Percentiles rank a stretch among this genome's conserved stretches.
These are phyloP conservation scores for Dysidea cf. avara DNA, from an alignment of 37 sponge, comb jelly and placozoan species.

Conservation along the genomic window DNA sequence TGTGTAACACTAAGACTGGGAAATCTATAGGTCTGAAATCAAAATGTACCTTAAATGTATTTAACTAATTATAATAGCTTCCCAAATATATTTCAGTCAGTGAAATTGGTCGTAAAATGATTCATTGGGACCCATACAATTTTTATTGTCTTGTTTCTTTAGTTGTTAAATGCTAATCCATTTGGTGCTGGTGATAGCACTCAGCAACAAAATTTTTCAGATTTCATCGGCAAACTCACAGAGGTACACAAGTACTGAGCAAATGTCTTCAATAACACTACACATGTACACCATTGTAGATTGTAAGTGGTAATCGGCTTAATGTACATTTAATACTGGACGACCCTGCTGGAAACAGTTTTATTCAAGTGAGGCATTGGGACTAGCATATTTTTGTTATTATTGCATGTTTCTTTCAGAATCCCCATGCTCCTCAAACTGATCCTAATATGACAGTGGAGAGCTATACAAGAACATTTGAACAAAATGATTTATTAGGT, in stretches of 20 bases:
- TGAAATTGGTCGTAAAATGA: too few species aligned
- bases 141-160: too few species aligned
- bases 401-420: slow-evolving; percentile 43
- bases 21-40: too few species aligned
- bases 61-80: not conserved
- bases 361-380: slow-evolving; percentile 67
- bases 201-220: not conserved
- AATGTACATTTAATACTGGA: slow-evolving; percentile 79
- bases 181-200: slow-evolving; percentile 78
- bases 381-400: not conserved
- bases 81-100: not conserved
- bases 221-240: slow-evolving; percentile 29
- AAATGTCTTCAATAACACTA: not conserved
- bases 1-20: not conserved
- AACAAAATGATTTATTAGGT: slow-evolving; percentile 91
- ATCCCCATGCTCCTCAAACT: slow-evolving; percentile 89
- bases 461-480: slow-evolving; percentile 61
- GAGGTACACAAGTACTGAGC: slow-evolving; percentile 18
- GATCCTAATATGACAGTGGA: slow-evolving; percentile 88
- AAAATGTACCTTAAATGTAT: not conserved
- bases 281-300: slow-evolving; percentile 6
- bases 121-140: too few species aligned
- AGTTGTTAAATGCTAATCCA: slow-evolving; percentile 45
- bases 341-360: slow-evolving; percentile 98
- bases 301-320: slow-evolving; percentile 48